Conservation (phyloP, 2,113 vertebrate genomes). For the Amia ocellicauda region DNA sequence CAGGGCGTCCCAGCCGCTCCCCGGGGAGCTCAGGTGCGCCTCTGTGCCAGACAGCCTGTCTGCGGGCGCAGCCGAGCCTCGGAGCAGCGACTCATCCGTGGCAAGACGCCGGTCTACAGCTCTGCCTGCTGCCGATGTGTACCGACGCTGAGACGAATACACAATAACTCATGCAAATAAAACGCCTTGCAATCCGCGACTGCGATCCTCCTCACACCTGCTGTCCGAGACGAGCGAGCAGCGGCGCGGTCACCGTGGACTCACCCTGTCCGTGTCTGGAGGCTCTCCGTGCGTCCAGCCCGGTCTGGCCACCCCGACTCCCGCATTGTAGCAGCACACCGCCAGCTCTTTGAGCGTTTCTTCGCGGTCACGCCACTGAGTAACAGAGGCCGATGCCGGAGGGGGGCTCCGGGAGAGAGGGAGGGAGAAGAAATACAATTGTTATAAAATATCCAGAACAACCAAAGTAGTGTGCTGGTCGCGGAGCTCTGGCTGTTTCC, state of each 20-base stretch:
- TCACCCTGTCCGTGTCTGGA: too few species aligned
- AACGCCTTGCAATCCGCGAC: too few species aligned
- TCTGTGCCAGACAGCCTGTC: slow-evolving; percentile 47
- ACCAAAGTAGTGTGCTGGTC: not conserved
- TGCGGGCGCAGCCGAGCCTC: slow-evolving; percentile 28
- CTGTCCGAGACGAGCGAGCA: slow-evolving; percentile 39
- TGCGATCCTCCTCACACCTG: slow-evolving; percentile 30
- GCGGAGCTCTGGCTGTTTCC: not conserved
- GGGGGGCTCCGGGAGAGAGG: slow-evolving; percentile 35
- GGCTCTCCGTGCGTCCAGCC: slow-evolving; percentile 34
- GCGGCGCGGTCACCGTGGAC: too few species aligned
- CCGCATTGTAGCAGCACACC: slow-evolving; percentile 58
- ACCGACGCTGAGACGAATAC: slow-evolving; percentile 12
- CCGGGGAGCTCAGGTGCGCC: slow-evolving; percentile 39
- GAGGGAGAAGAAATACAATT: slow-evolving; percentile 14
- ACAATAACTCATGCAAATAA: slow-evolving; percentile 4
- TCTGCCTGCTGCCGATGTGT: slow-evolving; percentile 12
- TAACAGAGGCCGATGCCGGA: slow-evolving; percentile 57
- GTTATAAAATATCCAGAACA: slow-evolving; percentile 2
- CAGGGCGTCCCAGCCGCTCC: slow-evolving; percentile 31
- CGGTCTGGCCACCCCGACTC: slow-evolving; percentile 61
- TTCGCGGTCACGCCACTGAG: slow-evolving; percentile 59
- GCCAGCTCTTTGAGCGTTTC: slow-evolving; percentile 60
- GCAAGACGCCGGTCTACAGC: not conserved
- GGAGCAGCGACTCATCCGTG: not conserved